Conservation (phyloP, 2,888 invertebrate genomes). For the Torymus auratus region DNA sequence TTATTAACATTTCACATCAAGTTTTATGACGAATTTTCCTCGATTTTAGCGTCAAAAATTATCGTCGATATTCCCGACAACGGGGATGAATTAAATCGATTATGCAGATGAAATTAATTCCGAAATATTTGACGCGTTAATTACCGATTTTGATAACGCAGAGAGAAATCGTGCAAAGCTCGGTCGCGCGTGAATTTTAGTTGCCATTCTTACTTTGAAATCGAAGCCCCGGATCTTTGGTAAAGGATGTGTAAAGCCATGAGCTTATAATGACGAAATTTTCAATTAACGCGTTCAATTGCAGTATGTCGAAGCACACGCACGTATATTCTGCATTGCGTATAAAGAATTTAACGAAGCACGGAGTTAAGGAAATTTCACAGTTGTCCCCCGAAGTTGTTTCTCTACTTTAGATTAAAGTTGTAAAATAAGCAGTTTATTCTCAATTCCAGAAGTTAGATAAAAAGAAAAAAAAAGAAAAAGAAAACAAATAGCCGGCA, state of each 20-base stretch:
- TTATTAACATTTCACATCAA: not conserved
- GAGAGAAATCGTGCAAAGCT: not conserved
- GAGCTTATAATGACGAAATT: not conserved
- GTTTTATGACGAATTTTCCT: slow-evolving; percentile 7
- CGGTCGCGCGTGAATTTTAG: not conserved
- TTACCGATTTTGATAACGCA: too few species aligned
- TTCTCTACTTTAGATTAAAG: slow-evolving; percentile 34
- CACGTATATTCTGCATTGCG: too few species aligned
- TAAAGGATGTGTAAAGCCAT: not conserved
- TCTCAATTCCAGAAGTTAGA: slow-evolving; percentile 36
- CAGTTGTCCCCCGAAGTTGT: slow-evolving; percentile 19
- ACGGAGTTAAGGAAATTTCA: slow-evolving; percentile 20
- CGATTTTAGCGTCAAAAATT: too few species aligned
- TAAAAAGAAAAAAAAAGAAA: not conserved
- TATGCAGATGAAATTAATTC: too few species aligned
- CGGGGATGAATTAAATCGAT: too few species aligned
- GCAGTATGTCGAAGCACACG: too few species aligned
- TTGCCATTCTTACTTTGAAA: not conserved
- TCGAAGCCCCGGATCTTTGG: not conserved
- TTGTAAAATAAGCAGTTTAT: slow-evolving; percentile 37
- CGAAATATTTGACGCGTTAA: too few species aligned
- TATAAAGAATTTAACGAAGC: slow-evolving; percentile 28
- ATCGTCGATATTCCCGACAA: not conserved
- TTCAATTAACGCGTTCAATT: too few species aligned
- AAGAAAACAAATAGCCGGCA: not conserved